Evolutionary conservation across 2,888 invertebrate species (phyloP).

Genomic region (Aradus depressus): DNA sequence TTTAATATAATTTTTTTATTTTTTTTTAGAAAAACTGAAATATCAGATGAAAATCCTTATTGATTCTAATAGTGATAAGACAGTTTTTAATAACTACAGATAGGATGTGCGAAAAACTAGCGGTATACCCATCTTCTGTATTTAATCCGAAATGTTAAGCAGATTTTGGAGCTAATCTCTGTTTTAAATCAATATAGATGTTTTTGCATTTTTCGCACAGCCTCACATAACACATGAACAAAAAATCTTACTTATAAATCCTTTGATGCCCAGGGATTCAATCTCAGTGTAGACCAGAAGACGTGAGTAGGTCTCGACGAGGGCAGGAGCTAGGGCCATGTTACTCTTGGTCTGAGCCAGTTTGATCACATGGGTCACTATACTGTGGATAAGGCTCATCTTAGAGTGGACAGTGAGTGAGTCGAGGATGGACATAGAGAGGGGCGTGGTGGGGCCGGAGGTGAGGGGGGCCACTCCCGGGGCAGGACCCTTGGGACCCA

Average conservation of each 20-base stretch:
- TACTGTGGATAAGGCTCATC: constrained; percentile 79
- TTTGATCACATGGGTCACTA: constrained; percentile 81
- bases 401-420: constrained; percentile 85
- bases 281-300: constrained; percentile 91
- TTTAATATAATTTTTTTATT: no score
- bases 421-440: constrained; percentile 86
- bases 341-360: constrained; percentile 76
- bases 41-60: no score
- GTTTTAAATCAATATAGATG: no score
- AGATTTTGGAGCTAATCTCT: no score
- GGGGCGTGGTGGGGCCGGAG: constrained; percentile 62
- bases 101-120: no score
- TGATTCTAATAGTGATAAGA: no score
- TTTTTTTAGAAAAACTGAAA: no score
- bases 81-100: no score
- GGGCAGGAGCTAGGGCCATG: constrained; percentile 74
- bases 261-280: constrained; percentile 91
- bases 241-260: constrained; percentile 84
- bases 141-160: no score
- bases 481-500: constrained; percentile 40
- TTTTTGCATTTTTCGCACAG: no score
- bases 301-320: constrained; percentile 90
- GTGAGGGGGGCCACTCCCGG: constrained; percentile 39
- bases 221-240: no score
- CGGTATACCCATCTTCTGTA: no score